Evolutionary conservation across 1,140 invertebrate genomes (phyloP).

Genomic region (Drosophila navojoa): DNA sequence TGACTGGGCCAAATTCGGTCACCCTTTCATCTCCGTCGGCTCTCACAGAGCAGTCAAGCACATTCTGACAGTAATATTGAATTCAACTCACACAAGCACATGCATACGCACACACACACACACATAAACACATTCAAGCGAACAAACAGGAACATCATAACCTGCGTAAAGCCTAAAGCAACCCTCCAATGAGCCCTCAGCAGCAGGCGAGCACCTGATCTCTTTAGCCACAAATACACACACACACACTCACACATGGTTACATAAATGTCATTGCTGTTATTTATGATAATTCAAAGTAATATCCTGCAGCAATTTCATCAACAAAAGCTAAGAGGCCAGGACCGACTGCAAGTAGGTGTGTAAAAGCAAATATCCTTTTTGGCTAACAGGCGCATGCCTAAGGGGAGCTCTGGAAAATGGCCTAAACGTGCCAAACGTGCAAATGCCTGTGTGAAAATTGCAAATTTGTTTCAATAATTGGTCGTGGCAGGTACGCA

Average conservation of each 20-base stretch:
- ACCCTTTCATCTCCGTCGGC: constrained; percentile 29
- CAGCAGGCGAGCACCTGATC: constrained; percentile 58
- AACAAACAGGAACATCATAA: constrained; percentile 30
- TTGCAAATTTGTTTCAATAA: constrained; percentile 74
- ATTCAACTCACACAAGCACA: constrained; percentile 26
- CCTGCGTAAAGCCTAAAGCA: constrained; percentile 13
- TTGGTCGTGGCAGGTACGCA: constrained; percentile 39
- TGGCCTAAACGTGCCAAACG: constrained; percentile 74
- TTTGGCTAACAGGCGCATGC: constrained; percentile 26
- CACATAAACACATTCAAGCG: not conserved
- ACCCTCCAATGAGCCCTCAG: constrained; percentile 15
- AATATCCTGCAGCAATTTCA: constrained; percentile 80
- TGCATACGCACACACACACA: not conserved
- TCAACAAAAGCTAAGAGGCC: constrained; percentile 59
- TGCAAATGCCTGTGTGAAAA: constrained; percentile 62
- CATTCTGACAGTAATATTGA: constrained; percentile 55
- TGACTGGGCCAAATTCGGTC: constrained; percentile 9
- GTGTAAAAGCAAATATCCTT: constrained; percentile 69
- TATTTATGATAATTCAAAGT: constrained; percentile 82
- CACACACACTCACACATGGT: constrained; percentile 15
- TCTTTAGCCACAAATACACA: constrained; percentile 35
- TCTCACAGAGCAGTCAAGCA: constrained; percentile 39
- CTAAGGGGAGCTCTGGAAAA: constrained; percentile 26
- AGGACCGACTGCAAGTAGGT: constrained; percentile 25
- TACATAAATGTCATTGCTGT: constrained; percentile 34